Conservation (phyloP, 1,140 invertebrate species). For the Brachionus paranguensis region DNA sequence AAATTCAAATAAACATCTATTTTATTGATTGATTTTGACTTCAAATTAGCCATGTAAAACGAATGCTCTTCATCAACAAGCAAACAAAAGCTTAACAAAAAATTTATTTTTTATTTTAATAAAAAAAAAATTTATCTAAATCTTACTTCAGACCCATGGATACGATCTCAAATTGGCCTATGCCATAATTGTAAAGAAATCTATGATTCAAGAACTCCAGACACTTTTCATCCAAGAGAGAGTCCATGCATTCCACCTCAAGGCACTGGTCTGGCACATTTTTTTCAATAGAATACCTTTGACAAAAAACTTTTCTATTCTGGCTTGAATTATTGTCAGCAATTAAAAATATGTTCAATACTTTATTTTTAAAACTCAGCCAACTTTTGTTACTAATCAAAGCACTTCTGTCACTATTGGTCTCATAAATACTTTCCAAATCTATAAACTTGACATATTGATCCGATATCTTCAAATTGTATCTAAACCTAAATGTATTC, state of each 20-base stretch:
- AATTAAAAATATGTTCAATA: background rate
- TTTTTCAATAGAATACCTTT: background rate
- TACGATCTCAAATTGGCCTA: background rate
- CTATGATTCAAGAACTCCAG: background rate
- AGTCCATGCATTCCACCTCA: background rate
- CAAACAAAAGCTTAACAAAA: background rate
- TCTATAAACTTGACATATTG: background rate
- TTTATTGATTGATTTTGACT: background rate
- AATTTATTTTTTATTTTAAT: background rate
- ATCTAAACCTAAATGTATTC: background rate
- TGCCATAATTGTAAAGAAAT: background rate
- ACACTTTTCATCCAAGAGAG: background rate
- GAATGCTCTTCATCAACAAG: background rate
- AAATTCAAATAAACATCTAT: background rate
- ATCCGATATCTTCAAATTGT: background rate
- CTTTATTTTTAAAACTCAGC: background rate
- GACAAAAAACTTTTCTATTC: background rate
- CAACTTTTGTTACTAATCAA: slow-evolving; percentile 23
- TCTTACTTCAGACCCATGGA: background rate
- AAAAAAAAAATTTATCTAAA: no score
- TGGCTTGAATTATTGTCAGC: background rate
- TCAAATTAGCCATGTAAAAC: background rate
- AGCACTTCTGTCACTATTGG: background rate
- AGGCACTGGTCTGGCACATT: background rate
- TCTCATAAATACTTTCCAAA: background rate